Conservation (phyloP, 2,888 invertebrate species). For the Prenolepis imparis region DNA sequence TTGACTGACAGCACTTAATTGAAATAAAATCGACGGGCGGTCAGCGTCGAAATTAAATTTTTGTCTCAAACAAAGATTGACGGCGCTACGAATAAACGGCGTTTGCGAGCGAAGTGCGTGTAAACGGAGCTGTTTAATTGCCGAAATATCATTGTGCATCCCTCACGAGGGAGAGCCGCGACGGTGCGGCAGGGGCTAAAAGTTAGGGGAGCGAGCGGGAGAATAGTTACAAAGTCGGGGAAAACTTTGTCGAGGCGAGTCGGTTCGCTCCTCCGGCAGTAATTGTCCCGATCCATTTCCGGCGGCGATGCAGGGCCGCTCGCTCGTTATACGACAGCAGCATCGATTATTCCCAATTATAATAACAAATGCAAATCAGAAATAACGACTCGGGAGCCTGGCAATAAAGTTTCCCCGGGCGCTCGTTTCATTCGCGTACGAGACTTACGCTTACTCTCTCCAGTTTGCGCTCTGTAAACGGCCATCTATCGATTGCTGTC, state of each 20-base stretch:
- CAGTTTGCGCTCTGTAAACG: not conserved
- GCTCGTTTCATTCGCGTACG: conserved; percentile 68
- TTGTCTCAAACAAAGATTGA: conserved; percentile 55
- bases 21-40: conserved; percentile 50
- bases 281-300: conserved; percentile 80
- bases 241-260: conserved; percentile 70
- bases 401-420: conserved; percentile 82
- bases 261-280: conserved; percentile 69
- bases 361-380: conserved; percentile 85
- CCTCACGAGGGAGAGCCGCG: conserved; percentile 23
- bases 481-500: conserved; percentile 1
- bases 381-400: conserved; percentile 82
- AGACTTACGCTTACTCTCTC: not conserved
- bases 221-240: conserved; percentile 61
- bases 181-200: not conserved
- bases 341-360: conserved; percentile 86
- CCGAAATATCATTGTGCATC: conserved; percentile 51
- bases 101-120: conserved; percentile 42
- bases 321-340: conserved; percentile 73
- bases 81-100: conserved; percentile 36
- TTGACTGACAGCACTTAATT: conserved; percentile 52
- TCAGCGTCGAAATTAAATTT: conserved; percentile 44
- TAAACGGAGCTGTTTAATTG: conserved; percentile 55
- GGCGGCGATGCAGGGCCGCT: conserved; percentile 33
- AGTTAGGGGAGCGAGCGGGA: conserved; percentile 45